Percentiles rank a stretch among this genome's conserved stretches.
These are phyloP conservation scores for Morus bassanus DNA, from an alignment of 2,797 vertebrate genomes.

Conservation along the genomic window DNA sequence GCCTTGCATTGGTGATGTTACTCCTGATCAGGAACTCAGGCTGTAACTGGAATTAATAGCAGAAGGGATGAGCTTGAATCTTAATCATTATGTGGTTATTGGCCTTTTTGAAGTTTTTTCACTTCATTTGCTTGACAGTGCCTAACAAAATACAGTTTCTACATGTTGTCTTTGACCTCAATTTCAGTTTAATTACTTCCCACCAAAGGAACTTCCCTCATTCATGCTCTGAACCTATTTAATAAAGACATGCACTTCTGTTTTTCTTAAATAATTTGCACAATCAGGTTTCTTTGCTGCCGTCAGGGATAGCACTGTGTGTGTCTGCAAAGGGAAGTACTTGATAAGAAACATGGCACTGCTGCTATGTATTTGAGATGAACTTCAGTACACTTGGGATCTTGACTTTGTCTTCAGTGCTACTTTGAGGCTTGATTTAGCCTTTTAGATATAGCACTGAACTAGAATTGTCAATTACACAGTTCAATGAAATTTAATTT, in stretches of 20 bases:
- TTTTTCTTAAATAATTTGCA: not conserved
- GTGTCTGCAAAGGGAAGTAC: not conserved
- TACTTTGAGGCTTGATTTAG: not conserved
- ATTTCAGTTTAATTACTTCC: conserved; percentile 63
- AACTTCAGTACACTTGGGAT: not conserved
- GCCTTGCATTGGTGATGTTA: not conserved
- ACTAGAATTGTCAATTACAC: not conserved
- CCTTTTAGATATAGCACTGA: not conserved
- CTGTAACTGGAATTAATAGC: conserved; percentile 4
- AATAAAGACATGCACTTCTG: not conserved
- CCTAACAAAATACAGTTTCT: conserved; percentile 43
- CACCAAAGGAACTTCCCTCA: not conserved
- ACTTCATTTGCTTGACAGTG: conserved; percentile 24
- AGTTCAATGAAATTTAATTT: not conserved
- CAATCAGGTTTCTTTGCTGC: not conserved
- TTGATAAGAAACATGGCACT: not conserved
- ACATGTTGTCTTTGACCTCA: conserved; percentile 46
- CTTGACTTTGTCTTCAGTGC: not conserved
- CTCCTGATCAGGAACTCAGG: not conserved
- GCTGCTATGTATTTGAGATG: not conserved
- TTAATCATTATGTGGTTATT: conserved; percentile 25
- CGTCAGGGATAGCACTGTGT: not conserved
- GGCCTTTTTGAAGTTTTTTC: conserved; percentile 36
- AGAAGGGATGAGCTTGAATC: conserved; percentile 26
- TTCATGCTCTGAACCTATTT: not conserved